Conservation (phyloP, 2,888 invertebrate genomes). For the Isoperla grammatica region DNA sequence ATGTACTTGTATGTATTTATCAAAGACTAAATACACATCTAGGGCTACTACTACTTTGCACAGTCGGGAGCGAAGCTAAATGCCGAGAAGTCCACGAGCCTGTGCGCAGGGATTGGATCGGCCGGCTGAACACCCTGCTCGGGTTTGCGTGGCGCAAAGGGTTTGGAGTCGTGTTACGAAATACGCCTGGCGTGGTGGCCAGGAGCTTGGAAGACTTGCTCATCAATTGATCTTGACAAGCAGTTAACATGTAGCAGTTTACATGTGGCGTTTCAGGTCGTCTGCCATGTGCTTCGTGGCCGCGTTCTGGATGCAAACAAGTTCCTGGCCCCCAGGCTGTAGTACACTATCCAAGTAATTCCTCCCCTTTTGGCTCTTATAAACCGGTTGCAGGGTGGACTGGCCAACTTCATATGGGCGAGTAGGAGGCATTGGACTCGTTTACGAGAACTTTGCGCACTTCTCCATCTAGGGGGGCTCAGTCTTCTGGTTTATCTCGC, state of each 20-base stretch:
- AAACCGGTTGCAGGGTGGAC: too few relatives aligned
- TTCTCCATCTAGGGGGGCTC: conserved; percentile 10
- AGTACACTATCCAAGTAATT: conserved; percentile 11
- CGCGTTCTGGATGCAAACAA: conserved; percentile 10
- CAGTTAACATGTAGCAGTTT: not conserved
- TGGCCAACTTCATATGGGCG: too few relatives aligned
- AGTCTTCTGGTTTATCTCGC: conserved; percentile 8
- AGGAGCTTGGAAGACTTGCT: too few relatives aligned
- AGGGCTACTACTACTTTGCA: not conserved
- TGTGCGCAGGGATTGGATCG: conserved; percentile 16
- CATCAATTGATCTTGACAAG: not conserved
- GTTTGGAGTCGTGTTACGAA: conserved; percentile 1
- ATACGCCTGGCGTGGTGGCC: not conserved
- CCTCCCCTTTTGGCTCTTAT: too few relatives aligned
- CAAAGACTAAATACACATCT: not conserved
- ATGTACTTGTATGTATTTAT: too few relatives aligned
- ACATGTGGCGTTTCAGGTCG: not conserved
- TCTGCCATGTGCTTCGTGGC: conserved; percentile 9
- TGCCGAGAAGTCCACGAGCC: not conserved
- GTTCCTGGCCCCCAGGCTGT: conserved; percentile 12
- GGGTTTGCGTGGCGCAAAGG: conserved; percentile 11
- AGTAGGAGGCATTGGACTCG: conserved; percentile 1
- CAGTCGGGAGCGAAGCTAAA: too few relatives aligned
- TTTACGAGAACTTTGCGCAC: not conserved
- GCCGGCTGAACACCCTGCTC: not conserved